phyloP scores from a whole-genome alignment of 1,140 invertebrate genomes.

The Brachystomella parvula region DNA sequence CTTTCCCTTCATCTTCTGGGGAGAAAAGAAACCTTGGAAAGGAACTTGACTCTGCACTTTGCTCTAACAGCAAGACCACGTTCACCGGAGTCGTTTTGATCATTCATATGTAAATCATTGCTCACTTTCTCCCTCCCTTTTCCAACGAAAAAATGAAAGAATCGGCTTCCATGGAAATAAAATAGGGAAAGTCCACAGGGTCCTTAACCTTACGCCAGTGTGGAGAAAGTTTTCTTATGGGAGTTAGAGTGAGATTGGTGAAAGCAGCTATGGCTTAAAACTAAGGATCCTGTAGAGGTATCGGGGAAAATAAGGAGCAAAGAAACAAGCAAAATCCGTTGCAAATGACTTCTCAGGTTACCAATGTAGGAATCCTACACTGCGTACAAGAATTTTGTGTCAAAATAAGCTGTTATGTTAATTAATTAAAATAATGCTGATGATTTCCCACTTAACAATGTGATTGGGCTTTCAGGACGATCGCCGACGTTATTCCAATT shows the following conservation, averaged over 20 bases:
- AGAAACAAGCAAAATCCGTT: too few species aligned
- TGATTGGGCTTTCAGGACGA: too few species aligned
- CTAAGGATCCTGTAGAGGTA: background rate
- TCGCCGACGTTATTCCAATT: too few species aligned
- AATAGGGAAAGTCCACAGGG: background rate
- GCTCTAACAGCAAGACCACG: background rate
- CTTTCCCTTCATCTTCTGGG: background rate
- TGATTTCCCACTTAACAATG: too few species aligned
- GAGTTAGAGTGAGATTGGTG: background rate
- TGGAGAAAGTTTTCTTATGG: background rate
- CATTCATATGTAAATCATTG: constrained; percentile 29
- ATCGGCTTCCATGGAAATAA: background rate
- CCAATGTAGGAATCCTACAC: too few species aligned
- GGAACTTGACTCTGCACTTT: background rate
- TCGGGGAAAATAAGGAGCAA: too few species aligned
- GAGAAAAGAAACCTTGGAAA: background rate
- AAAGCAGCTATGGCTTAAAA: background rate
- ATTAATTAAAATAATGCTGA: too few species aligned
- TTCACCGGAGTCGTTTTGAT: constrained; percentile 14
- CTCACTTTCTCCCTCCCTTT: background rate
- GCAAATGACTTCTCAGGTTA: too few species aligned
- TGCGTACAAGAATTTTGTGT: too few species aligned
- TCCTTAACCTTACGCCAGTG: background rate
- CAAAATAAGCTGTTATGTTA: too few species aligned
- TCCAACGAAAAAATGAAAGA: constrained; percentile 6